A percentile compares a stretch with the other conserved stretches of the same genome.
These are phyloP conservation scores for Dendrolimus kikuchii DNA, from an alignment of 1,140 invertebrate genomes.

Conservation along the genomic window DNA sequence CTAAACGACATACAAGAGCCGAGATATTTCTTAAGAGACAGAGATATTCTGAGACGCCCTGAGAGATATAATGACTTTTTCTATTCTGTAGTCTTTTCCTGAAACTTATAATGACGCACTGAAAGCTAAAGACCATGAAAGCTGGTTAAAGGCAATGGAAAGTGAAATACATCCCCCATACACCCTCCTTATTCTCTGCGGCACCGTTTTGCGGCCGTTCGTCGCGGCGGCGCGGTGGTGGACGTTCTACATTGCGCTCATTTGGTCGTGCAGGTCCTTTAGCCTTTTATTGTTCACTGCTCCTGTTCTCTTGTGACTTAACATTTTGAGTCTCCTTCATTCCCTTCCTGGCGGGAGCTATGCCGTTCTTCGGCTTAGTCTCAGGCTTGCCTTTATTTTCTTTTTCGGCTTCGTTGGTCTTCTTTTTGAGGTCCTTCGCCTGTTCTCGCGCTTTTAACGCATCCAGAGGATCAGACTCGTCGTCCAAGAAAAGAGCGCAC, in stretches of 20 bases:
- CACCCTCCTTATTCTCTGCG: constrained; percentile 59
- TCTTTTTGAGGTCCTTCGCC: constrained; percentile 87
- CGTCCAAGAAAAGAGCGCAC: constrained; percentile 92
- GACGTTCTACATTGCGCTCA: constrained; percentile 52
- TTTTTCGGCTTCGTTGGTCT: constrained; percentile 87
- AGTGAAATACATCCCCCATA: too few species aligned
- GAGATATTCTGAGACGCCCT: too few species aligned
- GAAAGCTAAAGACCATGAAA: too few species aligned
- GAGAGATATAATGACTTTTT: too few species aligned
- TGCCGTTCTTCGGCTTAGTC: constrained; percentile 71
- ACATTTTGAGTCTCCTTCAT: constrained; percentile 81
- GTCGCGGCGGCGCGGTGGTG: constrained; percentile 55
- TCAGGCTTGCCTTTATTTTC: constrained; percentile 85
- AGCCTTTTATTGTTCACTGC: constrained; percentile 75
- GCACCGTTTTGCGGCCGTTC: constrained; percentile 59
- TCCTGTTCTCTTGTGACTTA: constrained; percentile 77
- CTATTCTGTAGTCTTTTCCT: too few species aligned
- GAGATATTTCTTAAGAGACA: too few species aligned
- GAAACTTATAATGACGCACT: too few species aligned
- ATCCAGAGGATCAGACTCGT: constrained; percentile 91
- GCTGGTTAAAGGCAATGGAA: too few species aligned
- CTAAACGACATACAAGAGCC: too few species aligned
- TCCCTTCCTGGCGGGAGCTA: constrained; percentile 72
- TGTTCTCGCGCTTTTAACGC: constrained; percentile 85
- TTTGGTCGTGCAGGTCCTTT: constrained; percentile 52